phyloP scores from a whole-genome alignment of 2,888 invertebrate species.

The Slavum lentiscoides region DNA sequence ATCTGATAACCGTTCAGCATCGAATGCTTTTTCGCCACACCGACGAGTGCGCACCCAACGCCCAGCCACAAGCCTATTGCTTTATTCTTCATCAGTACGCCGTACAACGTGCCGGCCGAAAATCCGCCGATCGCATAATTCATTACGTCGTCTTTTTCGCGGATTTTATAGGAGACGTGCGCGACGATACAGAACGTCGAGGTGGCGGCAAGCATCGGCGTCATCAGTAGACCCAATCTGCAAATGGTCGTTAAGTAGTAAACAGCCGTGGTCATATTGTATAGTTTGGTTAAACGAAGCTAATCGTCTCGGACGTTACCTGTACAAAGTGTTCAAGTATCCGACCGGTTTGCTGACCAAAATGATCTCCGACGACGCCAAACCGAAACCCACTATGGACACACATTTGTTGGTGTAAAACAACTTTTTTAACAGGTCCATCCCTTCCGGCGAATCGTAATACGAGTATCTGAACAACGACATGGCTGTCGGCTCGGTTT shows the following conservation, averaged over 20 bases:
- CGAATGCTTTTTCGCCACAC: slow-evolving; percentile 5
- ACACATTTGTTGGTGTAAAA: slow-evolving; percentile 31
- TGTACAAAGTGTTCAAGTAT: slow-evolving; percentile 18
- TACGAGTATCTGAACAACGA: slow-evolving; percentile 21
- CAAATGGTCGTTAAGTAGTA: neutral
- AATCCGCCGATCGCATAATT: slow-evolving; percentile 37
- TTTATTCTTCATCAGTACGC: neutral
- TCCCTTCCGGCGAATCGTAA: slow-evolving; percentile 42
- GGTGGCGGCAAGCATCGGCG: slow-evolving; percentile 8
- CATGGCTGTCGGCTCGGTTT: neutral
- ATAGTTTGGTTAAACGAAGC: neutral
- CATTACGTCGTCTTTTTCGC: slow-evolving; percentile 11
- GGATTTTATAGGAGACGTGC: neutral
- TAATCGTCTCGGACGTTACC: neutral
- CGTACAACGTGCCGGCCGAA: neutral
- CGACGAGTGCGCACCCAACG: neutral
- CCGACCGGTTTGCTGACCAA: slow-evolving; percentile 36
- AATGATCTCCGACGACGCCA: slow-evolving; percentile 41
- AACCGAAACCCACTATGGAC: slow-evolving; percentile 28
- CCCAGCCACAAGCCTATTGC: neutral
- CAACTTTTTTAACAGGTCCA: slow-evolving; percentile 27
- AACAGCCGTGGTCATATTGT: neutral
- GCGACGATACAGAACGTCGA: slow-evolving; percentile 18
- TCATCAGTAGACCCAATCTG: slow-evolving; percentile 32
- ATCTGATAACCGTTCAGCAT: slow-evolving; percentile 8